Evolutionary conservation across 2,113 vertebrate species (phyloP).

Genomic region (Xiphophorus maculatus): DNA sequence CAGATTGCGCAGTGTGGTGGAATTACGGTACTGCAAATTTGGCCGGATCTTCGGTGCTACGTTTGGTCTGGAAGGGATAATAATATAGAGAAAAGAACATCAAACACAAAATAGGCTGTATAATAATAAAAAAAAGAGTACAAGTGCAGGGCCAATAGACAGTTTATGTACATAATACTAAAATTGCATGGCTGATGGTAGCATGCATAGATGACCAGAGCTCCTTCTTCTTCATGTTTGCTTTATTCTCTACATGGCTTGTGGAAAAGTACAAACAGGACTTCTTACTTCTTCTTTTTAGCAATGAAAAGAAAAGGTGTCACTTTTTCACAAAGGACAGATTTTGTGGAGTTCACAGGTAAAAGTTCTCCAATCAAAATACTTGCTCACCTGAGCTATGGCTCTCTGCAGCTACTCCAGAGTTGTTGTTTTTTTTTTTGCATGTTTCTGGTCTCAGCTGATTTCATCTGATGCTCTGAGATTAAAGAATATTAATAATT

Average conservation of each 20-base stretch:
- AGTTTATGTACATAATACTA: too few relatives aligned
- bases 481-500: not conserved
- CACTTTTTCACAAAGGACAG: not conserved
- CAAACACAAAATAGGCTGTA: too few relatives aligned
- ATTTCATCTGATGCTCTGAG: not conserved
- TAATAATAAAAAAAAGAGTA: too few relatives aligned
- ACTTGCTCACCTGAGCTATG: not conserved
- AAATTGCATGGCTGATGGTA: too few relatives aligned
- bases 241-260: not conserved
- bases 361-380: not conserved
- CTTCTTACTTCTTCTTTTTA: not conserved
- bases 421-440: not conserved
- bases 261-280: not conserved
- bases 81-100: too few relatives aligned
- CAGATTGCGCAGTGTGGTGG: too few relatives aligned
- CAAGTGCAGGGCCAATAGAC: too few relatives aligned
- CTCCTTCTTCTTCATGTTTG: too few relatives aligned
- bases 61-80: too few relatives aligned
- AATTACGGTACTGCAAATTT: too few relatives aligned
- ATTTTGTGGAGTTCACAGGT: not conserved
- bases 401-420: not conserved
- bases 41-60: too few relatives aligned
- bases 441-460: not conserved
- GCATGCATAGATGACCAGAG: too few relatives aligned
- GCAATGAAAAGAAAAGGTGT: not conserved